Evolutionary conservation across 2,797 vertebrate genomes (phyloP), one percentile per base, ranked within the genome.

Genomic region (Babyrousa celebensis): DNA sequence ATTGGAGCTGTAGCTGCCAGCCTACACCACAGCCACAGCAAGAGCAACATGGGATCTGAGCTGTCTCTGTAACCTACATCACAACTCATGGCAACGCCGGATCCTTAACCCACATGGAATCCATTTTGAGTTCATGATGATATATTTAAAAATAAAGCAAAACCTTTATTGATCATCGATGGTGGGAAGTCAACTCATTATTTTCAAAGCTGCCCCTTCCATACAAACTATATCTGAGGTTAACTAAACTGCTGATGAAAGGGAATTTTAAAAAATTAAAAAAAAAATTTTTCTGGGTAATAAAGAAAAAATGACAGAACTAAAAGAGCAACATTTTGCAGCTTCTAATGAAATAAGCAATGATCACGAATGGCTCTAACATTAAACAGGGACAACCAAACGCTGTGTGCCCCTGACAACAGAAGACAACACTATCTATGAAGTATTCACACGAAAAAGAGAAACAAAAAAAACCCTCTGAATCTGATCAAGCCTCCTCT

Each of bases 171-270:
- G 62, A 94, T 78, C 27, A 70, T 20, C 63, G n/a, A 80, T 21
- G 23, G 4, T 32, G 68, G 70, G 20, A 20, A 6, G 20, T 25
- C 48, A 67, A 60, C 10, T 71, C 68, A 86, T 83, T 68, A 92
- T 56, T 91, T 32, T 94, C 77, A 80, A 97, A 94, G 63, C 27
- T 75, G 58, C 12, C 12, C 58, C 58, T 89, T 94, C 23, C 36
- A 20, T 48, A 54, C 16, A 86, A 75, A 84, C 60, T 52, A 2
- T 36, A 72, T 21, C 77, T 56, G 12, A 58, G 27, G 36, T 67
- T 70, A 95, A 75, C 25, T 84, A 15, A 72, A 94, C 54, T 71
- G 52, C 12, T 92, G 65, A 70, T 32, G 43, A 92, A 89, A 52
- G 27, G 12, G 85, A 85, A 78, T 62, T 48, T 88, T 68, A 36